Percentiles rank a stretch among this genome's conserved stretches.
Conservation (phyloP, 1,140 invertebrate species). For the Penaeus indicus region DNA sequence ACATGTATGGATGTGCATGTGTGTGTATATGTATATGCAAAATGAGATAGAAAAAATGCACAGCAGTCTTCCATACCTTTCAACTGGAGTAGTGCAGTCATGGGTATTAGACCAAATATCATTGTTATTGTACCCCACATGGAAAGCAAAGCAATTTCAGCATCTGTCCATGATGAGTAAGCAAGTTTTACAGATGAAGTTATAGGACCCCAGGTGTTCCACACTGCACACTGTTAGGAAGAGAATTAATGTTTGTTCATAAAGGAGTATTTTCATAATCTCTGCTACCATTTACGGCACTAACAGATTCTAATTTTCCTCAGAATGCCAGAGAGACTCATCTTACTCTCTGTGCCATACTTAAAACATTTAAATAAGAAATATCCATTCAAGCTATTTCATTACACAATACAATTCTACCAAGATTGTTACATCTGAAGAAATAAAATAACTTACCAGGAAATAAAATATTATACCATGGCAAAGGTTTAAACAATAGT, state of each 20-base stretch:
- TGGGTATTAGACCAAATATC: constrained; percentile 70
- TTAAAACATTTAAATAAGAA: no score
- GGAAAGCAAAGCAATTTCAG: constrained; percentile 72
- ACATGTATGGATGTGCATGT: background rate
- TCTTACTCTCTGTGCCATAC: no score
- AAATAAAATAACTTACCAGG: no score
- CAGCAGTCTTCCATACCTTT: constrained; percentile 39
- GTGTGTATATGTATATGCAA: background rate
- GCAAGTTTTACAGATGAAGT: constrained; percentile 71
- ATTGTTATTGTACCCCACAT: constrained; percentile 74
- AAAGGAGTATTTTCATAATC: no score
- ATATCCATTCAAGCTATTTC: no score
- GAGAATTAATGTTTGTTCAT: background rate
- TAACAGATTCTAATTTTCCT: no score
- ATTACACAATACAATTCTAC: no score
- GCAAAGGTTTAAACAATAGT: no score
- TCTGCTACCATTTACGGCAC: no score
- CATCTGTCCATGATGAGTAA: constrained; percentile 72
- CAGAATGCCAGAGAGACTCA: no score
- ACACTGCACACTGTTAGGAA: constrained; percentile 67
- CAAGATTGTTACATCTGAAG: no score
- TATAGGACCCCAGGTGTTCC: constrained; percentile 75
- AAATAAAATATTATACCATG: no score
- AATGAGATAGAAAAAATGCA: background rate
- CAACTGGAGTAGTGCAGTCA: constrained; percentile 46